phyloP scores from a whole-genome alignment of 2,888 invertebrate genomes.

The Pristionchus entomophagus region DNA sequence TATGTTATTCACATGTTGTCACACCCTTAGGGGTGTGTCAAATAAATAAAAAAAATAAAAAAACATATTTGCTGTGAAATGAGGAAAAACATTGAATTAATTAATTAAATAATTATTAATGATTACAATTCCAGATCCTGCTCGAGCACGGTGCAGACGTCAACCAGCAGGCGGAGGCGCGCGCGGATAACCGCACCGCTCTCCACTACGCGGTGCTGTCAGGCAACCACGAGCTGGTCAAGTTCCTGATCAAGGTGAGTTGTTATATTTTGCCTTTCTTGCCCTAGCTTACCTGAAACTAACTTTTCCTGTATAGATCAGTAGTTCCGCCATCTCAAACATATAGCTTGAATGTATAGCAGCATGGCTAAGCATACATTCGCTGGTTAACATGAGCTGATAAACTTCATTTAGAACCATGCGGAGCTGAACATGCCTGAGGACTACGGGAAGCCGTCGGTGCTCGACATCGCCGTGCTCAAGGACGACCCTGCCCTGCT shows the following conservation, averaged over 20 bases:
- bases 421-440: constrained; percentile 83
- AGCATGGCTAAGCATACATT: too few relatives aligned
- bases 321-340: too few relatives aligned
- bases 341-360: too few relatives aligned
- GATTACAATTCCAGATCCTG: constrained; percentile 75
- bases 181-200: constrained; percentile 89
- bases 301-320: not conserved
- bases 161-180: constrained; percentile 87
- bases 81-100: too few relatives aligned
- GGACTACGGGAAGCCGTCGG: constrained; percentile 84
- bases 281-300: not conserved
- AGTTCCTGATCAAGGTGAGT: constrained; percentile 81
- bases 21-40: too few relatives aligned
- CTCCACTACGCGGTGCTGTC: constrained; percentile 90
- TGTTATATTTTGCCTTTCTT: not conserved
- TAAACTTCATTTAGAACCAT: constrained; percentile 82
- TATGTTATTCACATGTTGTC: too few relatives aligned
- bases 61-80: too few relatives aligned
- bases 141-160: constrained; percentile 89
- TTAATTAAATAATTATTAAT: not conserved
- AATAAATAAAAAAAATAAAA: too few relatives aligned
- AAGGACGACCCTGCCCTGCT: constrained; percentile 74
- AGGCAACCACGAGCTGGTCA: constrained; percentile 84
- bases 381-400: too few relatives aligned
- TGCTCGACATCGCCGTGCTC: constrained; percentile 88